Conservation (phyloP, 2,888 invertebrate species). For the Erynnis tages region DNA sequence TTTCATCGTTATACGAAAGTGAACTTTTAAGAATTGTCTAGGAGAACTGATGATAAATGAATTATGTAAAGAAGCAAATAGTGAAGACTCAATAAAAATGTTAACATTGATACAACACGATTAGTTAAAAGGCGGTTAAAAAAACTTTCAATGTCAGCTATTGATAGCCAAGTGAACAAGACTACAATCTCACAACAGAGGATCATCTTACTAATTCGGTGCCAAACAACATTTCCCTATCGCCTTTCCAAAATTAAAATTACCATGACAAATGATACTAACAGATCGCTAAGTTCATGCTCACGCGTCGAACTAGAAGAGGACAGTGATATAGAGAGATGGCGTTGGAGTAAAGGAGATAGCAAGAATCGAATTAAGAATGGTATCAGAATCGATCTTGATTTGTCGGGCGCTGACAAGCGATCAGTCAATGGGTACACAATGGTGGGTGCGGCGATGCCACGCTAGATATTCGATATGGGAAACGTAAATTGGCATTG, state of each 20-base stretch:
- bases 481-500: constrained; percentile 64
- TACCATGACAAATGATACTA: constrained; percentile 67
- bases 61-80: too few species aligned
- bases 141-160: too few species aligned
- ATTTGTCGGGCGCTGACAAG: constrained; percentile 73
- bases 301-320: constrained; percentile 42
- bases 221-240: constrained; percentile 65
- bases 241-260: constrained; percentile 52
- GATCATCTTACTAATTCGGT: constrained; percentile 49
- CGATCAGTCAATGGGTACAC: constrained; percentile 61
- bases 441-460: constrained; percentile 64
- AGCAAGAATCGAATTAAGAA: constrained; percentile 62
- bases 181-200: constrained; percentile 2
- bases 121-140: too few species aligned
- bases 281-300: constrained; percentile 47
- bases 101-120: too few species aligned
- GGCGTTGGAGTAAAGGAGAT: constrained; percentile 39
- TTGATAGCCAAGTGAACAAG: background rate
- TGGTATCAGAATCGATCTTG: constrained; percentile 72
- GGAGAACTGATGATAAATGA: too few species aligned
- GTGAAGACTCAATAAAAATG: too few species aligned
- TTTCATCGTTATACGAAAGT: too few species aligned
- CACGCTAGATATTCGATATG: constrained; percentile 54
- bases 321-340: constrained; percentile 33
- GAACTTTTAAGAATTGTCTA: too few species aligned